Evolutionary conservation across 2,888 invertebrate species (phyloP).

Genomic region (Plebejus anna): DNA sequence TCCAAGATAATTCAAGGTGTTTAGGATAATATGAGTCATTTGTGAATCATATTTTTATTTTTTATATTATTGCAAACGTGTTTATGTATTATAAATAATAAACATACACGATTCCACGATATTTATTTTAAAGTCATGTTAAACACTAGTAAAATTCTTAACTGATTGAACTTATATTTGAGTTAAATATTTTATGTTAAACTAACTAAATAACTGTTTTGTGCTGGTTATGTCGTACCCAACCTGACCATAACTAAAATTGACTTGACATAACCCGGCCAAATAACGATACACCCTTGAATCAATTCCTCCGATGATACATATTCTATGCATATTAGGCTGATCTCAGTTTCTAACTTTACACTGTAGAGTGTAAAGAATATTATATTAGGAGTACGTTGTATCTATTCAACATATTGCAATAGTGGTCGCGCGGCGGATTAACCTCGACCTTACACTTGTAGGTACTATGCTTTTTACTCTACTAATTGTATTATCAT

Average conservation of each 20-base stretch:
- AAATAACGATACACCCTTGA: background rate
- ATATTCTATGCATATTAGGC: background rate
- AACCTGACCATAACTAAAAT: background rate
- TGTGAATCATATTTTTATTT: background rate
- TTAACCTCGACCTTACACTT: background rate
- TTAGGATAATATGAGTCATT: background rate
- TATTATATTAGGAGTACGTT: background rate
- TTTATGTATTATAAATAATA: background rate
- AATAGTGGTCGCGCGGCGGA: background rate
- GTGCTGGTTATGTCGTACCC: background rate
- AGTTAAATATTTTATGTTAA: no score
- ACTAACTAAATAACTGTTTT: no score
- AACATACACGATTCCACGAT: background rate
- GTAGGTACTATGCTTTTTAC: background rate
- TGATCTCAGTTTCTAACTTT: background rate
- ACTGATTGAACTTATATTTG: no score
- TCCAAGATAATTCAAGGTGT: background rate
- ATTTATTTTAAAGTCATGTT: background rate
- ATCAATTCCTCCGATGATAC: background rate
- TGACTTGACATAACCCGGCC: background rate
- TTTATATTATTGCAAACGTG: background rate
- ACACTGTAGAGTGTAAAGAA: background rate
- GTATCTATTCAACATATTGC: background rate
- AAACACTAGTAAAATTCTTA: background rate
- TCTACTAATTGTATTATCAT: slow-evolving; percentile 5